phyloP scores from a whole-genome alignment of 2,888 invertebrate species.

The Polydrusus tereticollis region DNA sequence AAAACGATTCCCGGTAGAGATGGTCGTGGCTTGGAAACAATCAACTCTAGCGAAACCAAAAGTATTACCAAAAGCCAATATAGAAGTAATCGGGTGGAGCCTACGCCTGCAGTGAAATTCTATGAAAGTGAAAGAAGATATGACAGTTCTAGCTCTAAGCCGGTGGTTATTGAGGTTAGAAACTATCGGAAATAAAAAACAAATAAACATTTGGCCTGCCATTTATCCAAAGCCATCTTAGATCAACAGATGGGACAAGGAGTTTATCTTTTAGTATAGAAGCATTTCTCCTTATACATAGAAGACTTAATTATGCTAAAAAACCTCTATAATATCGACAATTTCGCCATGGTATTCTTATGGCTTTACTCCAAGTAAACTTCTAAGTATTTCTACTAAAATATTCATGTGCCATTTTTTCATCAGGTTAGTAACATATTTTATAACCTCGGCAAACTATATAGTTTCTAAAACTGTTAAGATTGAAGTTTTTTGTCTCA shows the following conservation, averaged over 20 bases:
- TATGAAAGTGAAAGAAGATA: slow-evolving; percentile 69
- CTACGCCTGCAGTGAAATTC: slow-evolving; percentile 66
- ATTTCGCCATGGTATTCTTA: neutral
- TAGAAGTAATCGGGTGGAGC: slow-evolving; percentile 50
- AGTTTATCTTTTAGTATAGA: too few species aligned
- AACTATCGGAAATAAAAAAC: slow-evolving; percentile 58
- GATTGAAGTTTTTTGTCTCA: neutral
- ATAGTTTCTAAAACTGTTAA: neutral
- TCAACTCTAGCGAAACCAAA: slow-evolving; percentile 79
- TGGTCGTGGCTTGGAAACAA: slow-evolving; percentile 76
- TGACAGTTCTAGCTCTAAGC: slow-evolving; percentile 63
- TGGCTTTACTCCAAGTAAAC: neutral
- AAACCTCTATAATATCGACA: too few species aligned
- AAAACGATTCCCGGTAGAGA: slow-evolving; percentile 76
- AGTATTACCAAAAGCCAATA: slow-evolving; percentile 75
- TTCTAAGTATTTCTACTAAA: neutral
- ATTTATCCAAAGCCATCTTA: too few species aligned
- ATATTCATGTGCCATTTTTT: slow-evolving; percentile 23
- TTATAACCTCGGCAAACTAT: neutral
- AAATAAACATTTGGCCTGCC: too few species aligned
- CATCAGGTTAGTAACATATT: neutral
- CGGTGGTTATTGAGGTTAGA: slow-evolving; percentile 75
- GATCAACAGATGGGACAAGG: too few species aligned
- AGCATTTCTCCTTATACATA: too few species aligned
- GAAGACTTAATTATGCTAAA: too few species aligned